Evolutionary conservation across 2,888 invertebrate genomes (phyloP), one percentile per base, ranked within the genome.

Genomic region (Dusona sp.): DNA sequence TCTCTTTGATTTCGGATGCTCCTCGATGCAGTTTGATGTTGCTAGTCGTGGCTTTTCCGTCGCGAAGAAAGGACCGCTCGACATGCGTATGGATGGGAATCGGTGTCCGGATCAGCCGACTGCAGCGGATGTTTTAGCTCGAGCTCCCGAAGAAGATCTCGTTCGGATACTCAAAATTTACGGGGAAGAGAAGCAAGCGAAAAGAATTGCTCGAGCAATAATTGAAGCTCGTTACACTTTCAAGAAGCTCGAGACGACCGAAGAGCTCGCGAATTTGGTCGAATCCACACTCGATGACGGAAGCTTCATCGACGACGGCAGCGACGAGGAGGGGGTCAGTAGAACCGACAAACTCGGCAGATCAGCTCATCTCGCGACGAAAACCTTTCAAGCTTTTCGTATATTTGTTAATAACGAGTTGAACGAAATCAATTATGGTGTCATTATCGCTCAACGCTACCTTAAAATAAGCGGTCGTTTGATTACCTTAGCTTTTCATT

Each of bases 341-440:
- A 94, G 96, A 72, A 91, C 95, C 29, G 98, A 99, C 92, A 97
- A 97, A 94, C 91, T 98, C 11, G 96, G 97, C 82, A 95, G 98
- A 86, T 96, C 96, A 2, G 95, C 97, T 3, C 98, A 99, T 91
- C 96, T 96, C 85, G 99, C 99, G 0, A 99, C 98, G 0, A 98
- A 98, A 95, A 97, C 98, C 0, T 99, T 99, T 94, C 97, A 98
- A 95, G 99, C 99, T 0, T 94, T 99, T 86, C 95, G 99, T 85
- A 99, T 99, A 91, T 99, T 99, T 94, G 98, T 99, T 0, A 99
- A 99, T 93, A 98, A 99, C 94, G 99, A 99, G 95, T 94, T 99
- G 0, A 99, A 99, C 93, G 99, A 99, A 95, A 96, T 99, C 1
- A 98, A 99, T 95, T 98, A 97, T 93, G 99, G 96, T 0, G 96